Evolutionary conservation across 92 coral and sea anemone species (phyloP), one percentile per base, ranked within the genome.

Genomic region (Parazoanthus swiftii): DNA sequence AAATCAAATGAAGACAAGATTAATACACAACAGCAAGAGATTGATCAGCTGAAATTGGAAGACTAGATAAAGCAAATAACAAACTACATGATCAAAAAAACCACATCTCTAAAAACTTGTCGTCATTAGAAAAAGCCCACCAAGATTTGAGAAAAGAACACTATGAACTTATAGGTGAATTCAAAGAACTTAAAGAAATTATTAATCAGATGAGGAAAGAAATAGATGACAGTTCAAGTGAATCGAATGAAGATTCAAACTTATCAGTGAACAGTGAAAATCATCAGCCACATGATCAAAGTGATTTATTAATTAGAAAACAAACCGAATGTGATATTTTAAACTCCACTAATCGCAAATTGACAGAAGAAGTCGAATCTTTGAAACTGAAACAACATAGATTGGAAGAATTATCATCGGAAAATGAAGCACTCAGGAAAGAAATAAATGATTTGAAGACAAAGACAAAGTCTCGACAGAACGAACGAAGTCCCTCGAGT

Each of bases 1-100:
- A 81, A 81, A 81, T 63, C 86, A 36, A 81, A 42, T 81, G 54
- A 81, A 39, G 86, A 81, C 35, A 70, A 59, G 75, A 81, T 81
- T 36, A 37, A 59, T 65, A 16, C 86, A n/a, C 75, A 59, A 70
- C 76, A 81, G 63, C 86, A 81, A 59, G 86, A 35, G 68, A 81
- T 81, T 63, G 86, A 81, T 36, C 74, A 59, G 42, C 21, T 81
- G 86, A 81, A 81, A 38, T 81, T 43, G 74, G 35, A 63, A 81
- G 75, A 38, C 14, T 81, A 23, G 56, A 81, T 67, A 81, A 81
- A 65, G 33, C 42, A 42, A 81, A 66, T 21, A 81, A 39, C 36
- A 81, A 81, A 81, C 13, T 81, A 63, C 76, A 81, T 14, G 86
- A 81, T 35, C 75, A 81, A 81, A 81, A 81, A 67, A 67, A 38